Evolutionary conservation across 2,797 vertebrate genomes (phyloP), one percentile per base, ranked within the genome.

Genomic region (Myoxocephalus aenaeus): DNA sequence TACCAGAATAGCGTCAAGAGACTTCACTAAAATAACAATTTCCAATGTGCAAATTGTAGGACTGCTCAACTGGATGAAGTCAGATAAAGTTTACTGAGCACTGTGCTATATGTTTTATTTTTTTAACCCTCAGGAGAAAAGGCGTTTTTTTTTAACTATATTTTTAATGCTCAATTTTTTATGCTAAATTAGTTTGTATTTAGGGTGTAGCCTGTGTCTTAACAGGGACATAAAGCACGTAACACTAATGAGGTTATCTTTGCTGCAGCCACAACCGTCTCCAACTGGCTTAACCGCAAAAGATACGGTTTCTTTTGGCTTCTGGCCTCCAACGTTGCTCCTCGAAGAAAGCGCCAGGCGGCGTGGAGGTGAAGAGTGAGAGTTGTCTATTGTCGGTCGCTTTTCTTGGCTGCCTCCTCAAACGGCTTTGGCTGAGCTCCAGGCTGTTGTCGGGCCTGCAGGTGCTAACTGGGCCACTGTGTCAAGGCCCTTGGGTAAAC

Each of bases 401-500:
- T 83, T 86, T 54, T 87, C 85, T 91, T 86, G 84, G 81, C 80
- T 10, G 70, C 68, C 73, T 77, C 53, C 71, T 79, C 59, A 75
- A 36, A 66, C 85, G 78, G 78, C 73, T 83, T 90, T 93, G 94
- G 93, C 90, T 83, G 70, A 75, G 83, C 50, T 92, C 93, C 93
- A 93, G 88, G 10, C 77, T 81, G 66, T 80, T 86, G 90, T 93
- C 88, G 73, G 78, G 79, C 66, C 85, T 70, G 76, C 70, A 87
- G 83, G 88, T 87, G 89, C 89, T 91, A 93, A 93, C 90, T 93
- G 90, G 90, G 90, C 90, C 86, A 92, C 89, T 91, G 87, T 93
- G 94, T 93, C 93, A 93, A 89, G 87, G 90, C 91, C 83, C 81
- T 82, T 74, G 84, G 85, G 90, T 93, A 92, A 93, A 93, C 90